Base-by-base conservation (phyloP, 2,113 vertebrate genomes). In the Lathamus discolor region DNA sequence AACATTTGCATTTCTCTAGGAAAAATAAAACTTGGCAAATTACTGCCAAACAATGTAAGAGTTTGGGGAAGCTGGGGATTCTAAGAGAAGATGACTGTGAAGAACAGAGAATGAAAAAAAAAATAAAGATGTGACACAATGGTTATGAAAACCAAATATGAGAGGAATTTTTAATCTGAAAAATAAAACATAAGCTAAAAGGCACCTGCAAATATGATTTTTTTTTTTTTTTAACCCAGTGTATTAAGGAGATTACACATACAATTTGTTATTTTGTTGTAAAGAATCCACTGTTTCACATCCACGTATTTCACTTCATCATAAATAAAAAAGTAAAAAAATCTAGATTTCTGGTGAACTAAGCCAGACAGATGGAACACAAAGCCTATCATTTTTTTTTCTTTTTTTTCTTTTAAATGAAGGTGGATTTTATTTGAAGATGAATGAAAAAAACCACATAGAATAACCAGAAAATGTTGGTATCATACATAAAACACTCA, bases 391-490 rank as follows among this genome's bases (percentile, higher is more conserved):
- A 19, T 44, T 44, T 44, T 46, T 31, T 62, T 35, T 20, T 48
- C 20, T 24, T 27, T 54, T 35, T 43, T 9, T 20, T 48, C 20
- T 84, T 74, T 59, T 11, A 15, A 70, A 59, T 69, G 3, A 62
- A 33, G 8, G 13, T 37, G 3, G 2, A 1, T 18, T 55, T 27
- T 25, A 72, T 59, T 76, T 59, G 2, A 88, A 67, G 11, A n/a
- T 4, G 6, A 83, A 52, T 59, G 1, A n/a, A 69, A 54, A 91
- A 59, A 54, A 0, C 1, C 61, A 43, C 3, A 11, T 16, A 6
- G 13, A 35, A 41, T 76, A 37, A 29, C 22, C 23, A 72, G 15
- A 3, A 67, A 52, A 41, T 16, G 0, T 31, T 83, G 9, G 4
- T 54, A 72, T 15, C 16, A 61, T 28, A 31, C 6, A 35, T 46